Evolutionary conservation across 2,797 vertebrate species (phyloP), one percentile per base, ranked within the genome.

Genomic region (Hapalemur alaotrensis): DNA sequence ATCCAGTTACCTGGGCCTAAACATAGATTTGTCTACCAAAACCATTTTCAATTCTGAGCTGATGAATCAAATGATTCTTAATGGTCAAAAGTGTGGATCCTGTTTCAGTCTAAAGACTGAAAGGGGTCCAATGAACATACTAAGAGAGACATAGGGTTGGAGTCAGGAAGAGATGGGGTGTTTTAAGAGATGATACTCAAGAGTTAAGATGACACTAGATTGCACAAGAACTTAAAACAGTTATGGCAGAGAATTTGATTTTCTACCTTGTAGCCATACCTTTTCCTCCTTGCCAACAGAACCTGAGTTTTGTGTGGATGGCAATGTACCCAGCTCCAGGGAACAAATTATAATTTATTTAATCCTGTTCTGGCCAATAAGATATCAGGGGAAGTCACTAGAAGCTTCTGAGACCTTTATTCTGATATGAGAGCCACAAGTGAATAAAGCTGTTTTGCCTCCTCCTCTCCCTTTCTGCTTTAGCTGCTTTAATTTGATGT

Each of bases 291-390:
- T 92, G 59, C 65, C 63, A 85, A 38, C 8, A 50, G 88, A 85
- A 84, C 23, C 32, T 73, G 8, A 54, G 20, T 70, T 92, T 93
- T 82, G 46, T 52, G 67, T 43, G 13, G n/a, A 61, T 78, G 54
- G 61, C 48, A 89, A 86, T 46, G 79, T 5, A 78, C 81, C 8
- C 83, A 89, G n/a, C 8, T 89, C 54, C 48, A 48, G 41, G 18
- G 5, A 95, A 57, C 63, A 18, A 95, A 83, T 83, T 23, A 65
- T 32, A 67, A 91, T 67, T 92, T 89, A 78, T 73, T 82, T 59
- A 78, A 93, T 43, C 18, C 72, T 83, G 14, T 89, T 88, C 41
- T 89, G 41, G 25, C 6, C 79, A 94, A 23, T 82, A 48, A 83
- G 30, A 83, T 83, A 41, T 23, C 92, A 41, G 52, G 63, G 25